Percentiles rank a stretch among this genome's conserved stretches.
These are phyloP conservation scores for Rotaria sp. DNA, from an alignment of 2,888 invertebrate genomes.

Conservation along the genomic window DNA sequence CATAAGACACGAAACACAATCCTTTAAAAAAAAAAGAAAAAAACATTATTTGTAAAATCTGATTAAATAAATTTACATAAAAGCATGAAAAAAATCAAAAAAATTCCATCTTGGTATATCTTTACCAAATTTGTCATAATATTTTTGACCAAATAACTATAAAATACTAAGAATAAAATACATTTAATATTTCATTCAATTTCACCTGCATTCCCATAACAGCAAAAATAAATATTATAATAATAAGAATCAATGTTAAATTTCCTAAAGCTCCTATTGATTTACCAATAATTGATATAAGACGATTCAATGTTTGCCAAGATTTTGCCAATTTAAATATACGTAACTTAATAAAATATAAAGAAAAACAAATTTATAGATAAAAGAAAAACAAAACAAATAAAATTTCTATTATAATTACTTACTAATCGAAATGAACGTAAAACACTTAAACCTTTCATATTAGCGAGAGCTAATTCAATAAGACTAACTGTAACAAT, in stretches of 20 bases:
- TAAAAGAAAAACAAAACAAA: too few species aligned
- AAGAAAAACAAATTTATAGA: conserved; percentile 36
- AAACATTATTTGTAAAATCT: background rate
- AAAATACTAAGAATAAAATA: conserved; percentile 96
- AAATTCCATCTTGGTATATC: conserved; percentile 50
- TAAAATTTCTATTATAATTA: conserved; percentile 16
- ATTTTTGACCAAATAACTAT: conserved; percentile 92
- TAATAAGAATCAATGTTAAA: conserved; percentile 91
- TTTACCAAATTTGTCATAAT: conserved; percentile 61
- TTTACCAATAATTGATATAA: conserved; percentile 95
- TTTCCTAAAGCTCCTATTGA: conserved; percentile 88
- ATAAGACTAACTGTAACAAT: conserved; percentile 88
- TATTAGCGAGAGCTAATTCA: conserved; percentile 76
- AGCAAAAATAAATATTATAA: conserved; percentile 98
- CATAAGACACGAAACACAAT: conserved; percentile 94
- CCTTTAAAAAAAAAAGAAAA: conserved; percentile 52
- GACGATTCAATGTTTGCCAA: conserved; percentile 93
- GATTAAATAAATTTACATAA: conserved; percentile 65
- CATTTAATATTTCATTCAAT: conserved; percentile 73
- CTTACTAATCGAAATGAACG: conserved; percentile 94
- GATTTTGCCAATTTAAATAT: conserved; percentile 98
- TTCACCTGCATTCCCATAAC: conserved; percentile 96
- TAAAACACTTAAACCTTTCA: conserved; percentile 89
- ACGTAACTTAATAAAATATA: conserved; percentile 69
- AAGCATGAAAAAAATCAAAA: conserved; percentile 94